Evolutionary conservation across 1,140 invertebrate species (phyloP).

Genomic region (Galleria mellonella): DNA sequence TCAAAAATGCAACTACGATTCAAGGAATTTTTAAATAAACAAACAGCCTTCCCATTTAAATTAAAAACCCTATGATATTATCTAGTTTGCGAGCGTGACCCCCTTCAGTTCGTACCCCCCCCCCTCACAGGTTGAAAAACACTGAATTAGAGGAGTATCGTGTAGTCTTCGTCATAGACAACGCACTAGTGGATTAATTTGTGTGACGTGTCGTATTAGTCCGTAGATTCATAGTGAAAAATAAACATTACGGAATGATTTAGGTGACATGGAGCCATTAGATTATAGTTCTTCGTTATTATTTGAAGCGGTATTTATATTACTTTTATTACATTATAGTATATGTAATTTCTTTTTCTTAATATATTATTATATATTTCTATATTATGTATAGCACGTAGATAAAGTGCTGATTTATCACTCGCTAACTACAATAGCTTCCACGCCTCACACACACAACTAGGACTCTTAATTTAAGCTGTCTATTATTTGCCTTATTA

Average conservation of each 20-base stretch:
- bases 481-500: too few relatives aligned
- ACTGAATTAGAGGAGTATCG: too few relatives aligned
- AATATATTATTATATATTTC: slow-evolving; percentile 16
- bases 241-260: slow-evolving; percentile 40
- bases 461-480: not conserved
- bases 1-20: too few relatives aligned
- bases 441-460: slow-evolving; percentile 12
- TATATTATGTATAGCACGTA: not conserved
- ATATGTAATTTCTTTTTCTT: slow-evolving; percentile 28
- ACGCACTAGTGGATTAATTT: slow-evolving; percentile 48
- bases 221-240: slow-evolving; percentile 19
- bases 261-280: slow-evolving; percentile 52
- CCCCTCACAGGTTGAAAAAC: too few relatives aligned
- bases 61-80: too few relatives aligned
- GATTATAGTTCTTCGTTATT: slow-evolving; percentile 30
- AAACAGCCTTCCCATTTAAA: too few relatives aligned
- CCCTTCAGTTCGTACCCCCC: too few relatives aligned
- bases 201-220: slow-evolving; percentile 50
- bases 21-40: too few relatives aligned
- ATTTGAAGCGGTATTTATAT: slow-evolving; percentile 10
- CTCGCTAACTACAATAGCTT: slow-evolving; percentile 22
- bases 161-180: slow-evolving; percentile 32
- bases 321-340: slow-evolving; percentile 13
- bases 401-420: slow-evolving; percentile 11
- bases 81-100: too few relatives aligned